Evolutionary conservation across 2,888 invertebrate species (phyloP).

Genomic region (Onthophagus sagittarius): DNA sequence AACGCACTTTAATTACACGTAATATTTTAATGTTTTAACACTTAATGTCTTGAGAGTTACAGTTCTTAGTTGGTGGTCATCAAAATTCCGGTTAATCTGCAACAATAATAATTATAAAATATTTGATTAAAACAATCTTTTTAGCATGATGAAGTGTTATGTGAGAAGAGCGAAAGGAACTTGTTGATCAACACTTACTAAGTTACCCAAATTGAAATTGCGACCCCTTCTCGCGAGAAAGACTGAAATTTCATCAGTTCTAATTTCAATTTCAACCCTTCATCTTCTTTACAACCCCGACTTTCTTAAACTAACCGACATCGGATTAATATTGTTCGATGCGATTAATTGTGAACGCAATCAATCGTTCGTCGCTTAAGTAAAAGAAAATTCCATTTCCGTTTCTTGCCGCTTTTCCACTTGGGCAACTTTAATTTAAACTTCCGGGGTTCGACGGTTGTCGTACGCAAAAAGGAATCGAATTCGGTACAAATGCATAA

Average conservation of each 20-base stretch:
- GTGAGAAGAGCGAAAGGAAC: background rate
- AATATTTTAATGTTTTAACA: background rate
- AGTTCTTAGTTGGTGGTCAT: too few relatives aligned
- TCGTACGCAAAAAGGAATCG: slow-evolving; percentile 5
- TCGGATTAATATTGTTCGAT: background rate
- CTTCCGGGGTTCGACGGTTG: background rate
- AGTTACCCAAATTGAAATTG: background rate
- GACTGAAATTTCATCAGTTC: background rate
- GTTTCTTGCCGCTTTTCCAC: background rate
- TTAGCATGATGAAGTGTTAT: background rate
- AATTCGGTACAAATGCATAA: background rate
- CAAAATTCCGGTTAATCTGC: background rate
- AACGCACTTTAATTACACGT: background rate
- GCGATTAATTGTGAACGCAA: background rate
- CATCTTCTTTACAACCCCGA: background rate
- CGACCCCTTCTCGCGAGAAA: too few relatives aligned
- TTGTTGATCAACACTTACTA: background rate
- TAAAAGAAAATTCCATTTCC: background rate
- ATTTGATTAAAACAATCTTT: background rate
- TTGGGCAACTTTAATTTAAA: background rate
- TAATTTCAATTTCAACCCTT: background rate
- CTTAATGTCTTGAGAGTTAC: background rate
- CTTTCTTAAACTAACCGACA: background rate
- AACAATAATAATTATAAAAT: background rate
- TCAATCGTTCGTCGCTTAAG: background rate